Conservation (phyloP, 1,140 invertebrate genomes). For the Vanessa atalanta region DNA sequence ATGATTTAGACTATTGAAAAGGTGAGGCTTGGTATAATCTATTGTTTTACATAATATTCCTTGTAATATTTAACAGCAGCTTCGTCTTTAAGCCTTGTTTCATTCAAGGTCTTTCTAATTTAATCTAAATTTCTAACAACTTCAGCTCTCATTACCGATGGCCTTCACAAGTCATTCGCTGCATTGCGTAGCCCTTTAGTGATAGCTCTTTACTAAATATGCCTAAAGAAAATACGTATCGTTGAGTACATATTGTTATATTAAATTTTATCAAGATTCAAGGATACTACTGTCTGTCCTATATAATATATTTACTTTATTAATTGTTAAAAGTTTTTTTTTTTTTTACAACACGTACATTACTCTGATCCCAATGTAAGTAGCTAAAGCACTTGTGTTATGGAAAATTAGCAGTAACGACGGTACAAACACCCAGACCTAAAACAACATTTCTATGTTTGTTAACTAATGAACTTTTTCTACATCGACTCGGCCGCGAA, state of each 20-base stretch:
- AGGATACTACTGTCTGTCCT: too few species aligned
- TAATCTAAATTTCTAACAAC: slow-evolving; percentile 8
- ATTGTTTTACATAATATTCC: slow-evolving; percentile 36
- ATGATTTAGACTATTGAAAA: slow-evolving; percentile 30
- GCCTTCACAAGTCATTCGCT: slow-evolving; percentile 12
- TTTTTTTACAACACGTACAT: too few species aligned
- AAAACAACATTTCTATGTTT: too few species aligned
- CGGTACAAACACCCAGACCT: too few species aligned
- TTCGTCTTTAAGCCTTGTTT: background rate
- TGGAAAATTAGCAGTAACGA: too few species aligned
- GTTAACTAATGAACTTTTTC: too few species aligned
- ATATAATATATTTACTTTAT: too few species aligned
- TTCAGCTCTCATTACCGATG: background rate
- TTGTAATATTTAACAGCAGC: slow-evolving; percentile 17
- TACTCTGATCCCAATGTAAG: too few species aligned
- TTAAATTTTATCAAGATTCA: too few species aligned
- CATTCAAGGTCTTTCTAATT: slow-evolving; percentile 18
- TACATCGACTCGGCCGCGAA: too few species aligned
- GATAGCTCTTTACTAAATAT: background rate
- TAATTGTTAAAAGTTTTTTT: too few species aligned
- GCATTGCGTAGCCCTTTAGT: background rate
- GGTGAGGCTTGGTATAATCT: slow-evolving; percentile 35
- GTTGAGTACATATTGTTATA: background rate
- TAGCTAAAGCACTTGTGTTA: too few species aligned
- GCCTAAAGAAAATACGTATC: background rate